Percentiles rank a stretch among this genome's conserved stretches.
These are phyloP conservation scores for Gryllus longicercus DNA, from an alignment of 2,888 invertebrate genomes.

Conservation along the genomic window DNA sequence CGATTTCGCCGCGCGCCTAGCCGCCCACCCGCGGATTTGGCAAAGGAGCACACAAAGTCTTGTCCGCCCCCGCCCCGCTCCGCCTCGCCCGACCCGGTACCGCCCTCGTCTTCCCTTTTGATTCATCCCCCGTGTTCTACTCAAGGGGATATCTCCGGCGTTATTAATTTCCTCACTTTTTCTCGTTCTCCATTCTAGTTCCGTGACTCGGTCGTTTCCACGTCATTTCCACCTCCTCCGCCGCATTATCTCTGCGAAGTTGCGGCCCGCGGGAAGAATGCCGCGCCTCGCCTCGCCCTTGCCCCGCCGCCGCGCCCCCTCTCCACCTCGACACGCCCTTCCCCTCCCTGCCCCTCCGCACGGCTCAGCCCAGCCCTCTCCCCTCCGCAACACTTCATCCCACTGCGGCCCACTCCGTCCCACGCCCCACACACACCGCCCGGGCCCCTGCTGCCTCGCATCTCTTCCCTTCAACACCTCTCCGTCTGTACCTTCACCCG, in stretches of 20 bases:
- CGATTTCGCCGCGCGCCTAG: background rate
- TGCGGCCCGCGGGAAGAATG: background rate
- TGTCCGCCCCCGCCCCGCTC: background rate
- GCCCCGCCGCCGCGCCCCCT: background rate
- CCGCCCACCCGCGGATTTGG: background rate
- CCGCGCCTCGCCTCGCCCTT: background rate
- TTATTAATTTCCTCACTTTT: conserved; percentile 17
- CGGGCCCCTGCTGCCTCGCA: too few species aligned
- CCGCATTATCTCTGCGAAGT: background rate
- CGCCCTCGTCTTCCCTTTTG: background rate
- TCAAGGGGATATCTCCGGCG: background rate
- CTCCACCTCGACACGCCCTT: too few species aligned
- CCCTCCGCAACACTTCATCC: too few species aligned
- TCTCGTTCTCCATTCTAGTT: background rate
- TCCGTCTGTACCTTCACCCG: too few species aligned
- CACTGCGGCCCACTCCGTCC: too few species aligned
- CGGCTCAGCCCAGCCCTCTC: too few species aligned
- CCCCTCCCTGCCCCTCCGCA: too few species aligned
- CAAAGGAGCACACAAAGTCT: background rate
- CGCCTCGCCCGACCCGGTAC: background rate
- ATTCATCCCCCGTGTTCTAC: conserved; percentile 7
- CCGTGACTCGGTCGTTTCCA: conserved; percentile 1
- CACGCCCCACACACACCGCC: too few species aligned
- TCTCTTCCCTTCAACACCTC: too few species aligned
- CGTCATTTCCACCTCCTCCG: conserved; percentile 17